A percentile compares a stretch with the other conserved stretches of the same genome.
Evolutionary conservation across 2,797 vertebrate genomes (phyloP).

Genomic region (Buphagus erythrorhynchus): DNA sequence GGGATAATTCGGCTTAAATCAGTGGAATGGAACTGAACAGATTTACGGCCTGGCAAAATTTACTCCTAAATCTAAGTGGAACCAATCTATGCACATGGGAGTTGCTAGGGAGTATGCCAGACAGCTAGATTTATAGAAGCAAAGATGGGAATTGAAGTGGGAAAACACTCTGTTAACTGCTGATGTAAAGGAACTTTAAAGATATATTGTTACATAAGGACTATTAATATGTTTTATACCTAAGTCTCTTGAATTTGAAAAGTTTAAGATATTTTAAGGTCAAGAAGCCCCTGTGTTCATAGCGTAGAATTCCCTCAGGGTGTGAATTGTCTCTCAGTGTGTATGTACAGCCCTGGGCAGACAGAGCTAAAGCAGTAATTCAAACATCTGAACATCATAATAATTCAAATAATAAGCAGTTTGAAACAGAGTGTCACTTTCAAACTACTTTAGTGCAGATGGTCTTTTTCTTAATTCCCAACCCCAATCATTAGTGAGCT

Average conservation of each 20-base stretch:
- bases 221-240: neutral
- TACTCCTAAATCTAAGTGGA: neutral
- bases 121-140: neutral
- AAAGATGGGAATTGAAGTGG: neutral
- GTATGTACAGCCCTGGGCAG: neutral
- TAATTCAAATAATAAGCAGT: conserved; percentile 1
- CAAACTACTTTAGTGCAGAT: conserved; percentile 27
- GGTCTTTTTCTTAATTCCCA: conserved; percentile 43
- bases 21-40: neutral
- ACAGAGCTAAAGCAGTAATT: neutral
- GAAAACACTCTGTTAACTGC: neutral
- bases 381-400: neutral
- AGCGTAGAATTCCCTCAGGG: neutral
- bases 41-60: neutral
- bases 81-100: neutral
- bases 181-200: neutral
- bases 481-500: neutral
- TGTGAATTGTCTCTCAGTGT: neutral
- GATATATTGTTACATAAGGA: neutral
- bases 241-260: neutral
- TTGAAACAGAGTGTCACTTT: conserved; percentile 16
- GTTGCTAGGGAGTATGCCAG: neutral
- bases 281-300: neutral
- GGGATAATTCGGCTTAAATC: neutral
- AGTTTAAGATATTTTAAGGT: neutral